Conservation (phyloP, 2,888 invertebrate genomes). For the Cerastis leucographa region DNA sequence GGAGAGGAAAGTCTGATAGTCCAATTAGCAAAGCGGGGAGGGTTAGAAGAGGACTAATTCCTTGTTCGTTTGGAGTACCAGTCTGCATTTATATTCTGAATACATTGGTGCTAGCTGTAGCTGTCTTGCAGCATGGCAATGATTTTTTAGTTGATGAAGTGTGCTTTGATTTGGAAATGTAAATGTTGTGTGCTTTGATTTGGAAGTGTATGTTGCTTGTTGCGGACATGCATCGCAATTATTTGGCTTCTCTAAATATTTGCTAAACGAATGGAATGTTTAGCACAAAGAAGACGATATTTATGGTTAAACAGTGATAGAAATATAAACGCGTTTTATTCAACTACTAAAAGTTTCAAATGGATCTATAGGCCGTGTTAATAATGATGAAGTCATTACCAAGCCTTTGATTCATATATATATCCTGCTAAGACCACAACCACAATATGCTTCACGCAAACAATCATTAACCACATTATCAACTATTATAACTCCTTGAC, state of each 20-base stretch:
- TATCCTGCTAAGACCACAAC: background rate
- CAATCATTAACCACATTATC: conserved; percentile 2
- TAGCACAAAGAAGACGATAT: background rate
- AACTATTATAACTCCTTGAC: background rate
- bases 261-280: background rate
- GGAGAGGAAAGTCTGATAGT: conserved; percentile 28
- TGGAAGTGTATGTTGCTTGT: background rate
- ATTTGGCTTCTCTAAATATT: background rate
- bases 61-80: conserved; percentile 39
- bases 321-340: background rate
- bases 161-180: conserved; percentile 15
- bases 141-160: conserved; percentile 41
- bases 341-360: background rate
- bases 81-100: conserved; percentile 52
- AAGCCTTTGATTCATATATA: background rate
- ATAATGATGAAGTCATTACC: background rate
- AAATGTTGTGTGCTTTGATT: background rate
- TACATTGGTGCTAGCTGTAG: conserved; percentile 44
- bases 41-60: conserved; percentile 52
- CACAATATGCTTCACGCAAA: background rate
- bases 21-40: conserved; percentile 49
- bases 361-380: background rate
- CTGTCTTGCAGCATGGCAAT: conserved; percentile 3
- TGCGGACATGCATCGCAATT: too few relatives aligned
- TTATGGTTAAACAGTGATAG: background rate